Evolutionary conservation across 2,113 vertebrate genomes (phyloP), one percentile per base, ranked within the genome.

Genomic region (Prionailurus viverrinus): DNA sequence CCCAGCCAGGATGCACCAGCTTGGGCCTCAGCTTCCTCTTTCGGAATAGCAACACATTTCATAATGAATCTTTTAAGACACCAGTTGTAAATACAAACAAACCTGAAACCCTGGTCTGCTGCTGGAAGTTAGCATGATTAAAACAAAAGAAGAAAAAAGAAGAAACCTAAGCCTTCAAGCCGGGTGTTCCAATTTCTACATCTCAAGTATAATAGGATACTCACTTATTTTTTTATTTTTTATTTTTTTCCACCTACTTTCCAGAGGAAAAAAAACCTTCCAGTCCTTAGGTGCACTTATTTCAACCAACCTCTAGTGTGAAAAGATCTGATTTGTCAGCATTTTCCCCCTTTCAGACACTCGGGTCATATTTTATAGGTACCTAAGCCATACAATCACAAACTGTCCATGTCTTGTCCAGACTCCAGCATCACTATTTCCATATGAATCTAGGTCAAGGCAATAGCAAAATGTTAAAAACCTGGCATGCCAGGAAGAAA

Each of bases 311-410:
- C 98, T 99, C 98, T 98, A 99, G 98, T 98, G 98, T 99, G 98
- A 99, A 99, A 99, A 99, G 69, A 96, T 96, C 85, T 97, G 94
- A 99, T 99, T 99, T 99, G 99, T 99, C 99, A 99, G 98, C 99
- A 98, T 97, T 99, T 99, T 68, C 18, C 98, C 48, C 98, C 98
- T 96, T 99, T 99, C 97, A 98, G 98, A 98, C 99, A 99, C 98
- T 98, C 92, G 96, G 99, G 99, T 98, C 98, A 98, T 99, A 99
- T 99, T 99, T 99, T 99, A 99, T 98, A 99, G 99, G 99, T 98
- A 99, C 98, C 98, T 97, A 98, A 99, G 98, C 94, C 95, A 96
- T 91, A 96, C 90, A 94, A 95, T 98, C 98, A 98, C 96, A 97
- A 97, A 97, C 97, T 96, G 98, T 95, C 98, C 98, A 89, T 96